Evolutionary conservation across 2,888 invertebrate species (phyloP), one percentile per base, ranked within the genome.

Genomic region (Diaperis boleti): DNA sequence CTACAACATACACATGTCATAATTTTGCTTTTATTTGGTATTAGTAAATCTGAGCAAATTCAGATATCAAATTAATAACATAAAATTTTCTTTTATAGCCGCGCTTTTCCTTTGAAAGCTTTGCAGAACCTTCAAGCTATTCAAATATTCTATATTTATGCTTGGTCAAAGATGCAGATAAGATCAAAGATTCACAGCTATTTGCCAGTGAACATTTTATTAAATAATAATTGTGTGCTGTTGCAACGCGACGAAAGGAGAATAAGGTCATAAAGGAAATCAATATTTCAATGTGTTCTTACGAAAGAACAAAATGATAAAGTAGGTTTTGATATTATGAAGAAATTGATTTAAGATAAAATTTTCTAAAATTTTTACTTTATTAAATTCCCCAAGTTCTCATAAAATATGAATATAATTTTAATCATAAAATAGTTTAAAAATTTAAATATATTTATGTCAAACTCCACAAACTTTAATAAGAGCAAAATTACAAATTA

Each of bases 121-220:
- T 41, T 18, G 26, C 20, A 42, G 17, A 29, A 17, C 52, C 11
- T 42, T 26, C 31, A 35, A 20, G n/a, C 26, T 26, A n/a, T 37
- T 13, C n/a, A 37, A 50, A 50, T 33, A 50, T 35, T 37, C 31
- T 33, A 44, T 42, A 55, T 55, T 42, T 33, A 55, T 55, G 33
- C 31, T 55, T 26, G 55, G 42, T 44, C 42, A 42, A 55, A 42
- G 44, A 42, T 39, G 52, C 13, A 62, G 59, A 59, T 42, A 37
- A 49, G 60, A 63, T 68, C 64, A 68, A 68, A 68, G 62, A 65
- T 66, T 65, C 52, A 49, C 54, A 45, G 61, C 57, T 60, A 59
- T 56, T 45, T 64, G 55, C 42, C 52, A 37, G 37, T 22, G 17
- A 35, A 57, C 31, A 45, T 57, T 57, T 57, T 57, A 57, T 57